Percentiles rank a stretch among this genome's conserved stretches.
Evolutionary conservation across 2,797 vertebrate species (phyloP).

Genomic region (Crocodylus rhombifer): DNA sequence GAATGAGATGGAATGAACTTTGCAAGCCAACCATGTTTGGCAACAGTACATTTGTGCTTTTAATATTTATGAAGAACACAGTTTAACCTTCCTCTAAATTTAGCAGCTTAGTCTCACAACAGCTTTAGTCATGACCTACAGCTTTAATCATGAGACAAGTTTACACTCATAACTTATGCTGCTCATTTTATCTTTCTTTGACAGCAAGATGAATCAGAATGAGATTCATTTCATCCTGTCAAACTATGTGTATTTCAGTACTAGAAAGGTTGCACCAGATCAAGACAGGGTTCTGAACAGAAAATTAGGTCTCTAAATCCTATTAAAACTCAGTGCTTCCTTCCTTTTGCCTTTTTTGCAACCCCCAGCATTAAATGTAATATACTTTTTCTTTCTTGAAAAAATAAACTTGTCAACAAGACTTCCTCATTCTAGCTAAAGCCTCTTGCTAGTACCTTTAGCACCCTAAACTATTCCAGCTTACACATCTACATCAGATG

Average conservation of each 20-base stretch:
- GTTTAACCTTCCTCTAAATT: conserved; percentile 20
- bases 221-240: not conserved
- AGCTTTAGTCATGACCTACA: conserved; percentile 40
- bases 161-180: conserved; percentile 8
- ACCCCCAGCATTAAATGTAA: not conserved
- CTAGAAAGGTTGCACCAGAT: not conserved
- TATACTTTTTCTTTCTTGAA: not conserved
- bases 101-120: conserved; percentile 41
- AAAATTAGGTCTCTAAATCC: not conserved
- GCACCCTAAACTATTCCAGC: not conserved
- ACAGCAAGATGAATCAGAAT: not conserved
- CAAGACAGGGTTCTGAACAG: not conserved
- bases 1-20: conserved; percentile 42
- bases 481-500: not conserved
- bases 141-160: conserved; percentile 28
- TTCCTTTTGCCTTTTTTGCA: not conserved
- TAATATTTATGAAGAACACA: conserved; percentile 32
- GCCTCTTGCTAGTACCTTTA: not conserved
- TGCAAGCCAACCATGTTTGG: conserved; percentile 23
- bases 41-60: conserved; percentile 21
- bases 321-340: not conserved
- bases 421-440: not conserved
- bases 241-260: not conserved
- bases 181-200: conserved; percentile 36
- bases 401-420: not conserved